Conservation (phyloP, 1,140 invertebrate genomes). For the Sinella curviseta region DNA sequence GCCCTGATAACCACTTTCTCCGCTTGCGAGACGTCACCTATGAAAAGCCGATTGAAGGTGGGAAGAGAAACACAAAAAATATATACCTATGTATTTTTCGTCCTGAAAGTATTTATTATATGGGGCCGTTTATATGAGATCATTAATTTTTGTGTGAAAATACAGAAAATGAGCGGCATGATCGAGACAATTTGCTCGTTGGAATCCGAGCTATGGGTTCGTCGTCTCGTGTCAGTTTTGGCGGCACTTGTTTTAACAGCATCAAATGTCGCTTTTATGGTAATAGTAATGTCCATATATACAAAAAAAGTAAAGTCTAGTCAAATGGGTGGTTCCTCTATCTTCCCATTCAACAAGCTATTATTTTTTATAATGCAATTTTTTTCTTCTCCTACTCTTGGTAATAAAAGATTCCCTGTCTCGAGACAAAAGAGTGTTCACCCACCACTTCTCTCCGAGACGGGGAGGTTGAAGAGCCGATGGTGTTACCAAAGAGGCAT, state of each 20-base stretch:
- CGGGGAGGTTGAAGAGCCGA: slow-evolving; percentile 25
- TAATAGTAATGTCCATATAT: slow-evolving; percentile 53
- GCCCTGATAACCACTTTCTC: slow-evolving; percentile 34
- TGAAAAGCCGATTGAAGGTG: slow-evolving; percentile 43
- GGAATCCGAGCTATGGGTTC: slow-evolving; percentile 55
- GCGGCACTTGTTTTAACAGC: slow-evolving; percentile 62
- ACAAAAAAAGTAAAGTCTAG: neutral
- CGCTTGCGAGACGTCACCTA: slow-evolving; percentile 42
- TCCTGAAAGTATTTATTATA: neutral
- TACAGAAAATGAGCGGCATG: slow-evolving; percentile 38
- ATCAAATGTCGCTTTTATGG: slow-evolving; percentile 63
- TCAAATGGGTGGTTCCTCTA: no score
- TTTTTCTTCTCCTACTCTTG: neutral
- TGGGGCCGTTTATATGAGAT: neutral
- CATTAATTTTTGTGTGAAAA: slow-evolving; percentile 5
- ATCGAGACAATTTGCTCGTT: slow-evolving; percentile 37
- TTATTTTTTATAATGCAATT: neutral
- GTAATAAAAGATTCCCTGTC: slow-evolving; percentile 36
- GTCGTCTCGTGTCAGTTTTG: slow-evolving; percentile 59
- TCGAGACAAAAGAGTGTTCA: slow-evolving; percentile 3
- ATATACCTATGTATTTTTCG: neutral
- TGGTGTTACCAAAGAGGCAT: slow-evolving; percentile 42
- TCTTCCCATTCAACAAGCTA: neutral
- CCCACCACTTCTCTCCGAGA: neutral
- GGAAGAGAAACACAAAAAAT: neutral